Evolutionary conservation across 2,113 vertebrate genomes (phyloP), one percentile per base, ranked within the genome.

Genomic region (Vidua chalybeata): DNA sequence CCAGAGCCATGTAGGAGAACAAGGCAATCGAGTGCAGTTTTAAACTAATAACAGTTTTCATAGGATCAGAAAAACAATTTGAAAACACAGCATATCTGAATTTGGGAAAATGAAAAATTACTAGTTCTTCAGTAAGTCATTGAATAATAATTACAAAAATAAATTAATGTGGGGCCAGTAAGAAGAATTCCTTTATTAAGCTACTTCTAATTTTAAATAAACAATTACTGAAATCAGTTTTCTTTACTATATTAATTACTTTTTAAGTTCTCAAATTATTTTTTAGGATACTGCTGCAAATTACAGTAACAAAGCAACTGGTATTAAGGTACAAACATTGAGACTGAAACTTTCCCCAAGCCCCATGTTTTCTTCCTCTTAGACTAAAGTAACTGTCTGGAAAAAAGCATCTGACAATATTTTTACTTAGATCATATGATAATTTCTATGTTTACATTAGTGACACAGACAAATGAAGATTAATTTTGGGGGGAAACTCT

Each of bases 121-220:
- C 23, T 58, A 64, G 43, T 56, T 85, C 54, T 89, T 87, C 79
- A 81, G 41, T 56, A 87, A 84, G 59, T 52, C 58, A 90, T 75
- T 92, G 79, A 95, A 69, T 68, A 67, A 41, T 58, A 90, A 94
- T 82, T 74, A 89, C 59, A 76, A 91, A 93, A 94, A 95, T 58
- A 77, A 79, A 90, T 84, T 55, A 37, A 75, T 30, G 26, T 59
- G 48, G 51, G 41, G 33, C 68, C 58, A 77, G 63, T 66, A 74
- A 85, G 37, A 83, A 83, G 30, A 71, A 91, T 22, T 23, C 9
- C 41, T 85, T 92, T 79, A 91, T 78, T 90, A 89, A 76, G 16
- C 22, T 74, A 85, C 14, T 80, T 74, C 41, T 89, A 27, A 68
- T 88, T 94, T 90, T 72, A 91, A 94, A 77, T 41, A 87, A 91